Percentiles rank a stretch among this genome's conserved stretches.
phyloP scores from a whole-genome alignment of 2,113 vertebrate species.

The Aviceda subcristata region DNA sequence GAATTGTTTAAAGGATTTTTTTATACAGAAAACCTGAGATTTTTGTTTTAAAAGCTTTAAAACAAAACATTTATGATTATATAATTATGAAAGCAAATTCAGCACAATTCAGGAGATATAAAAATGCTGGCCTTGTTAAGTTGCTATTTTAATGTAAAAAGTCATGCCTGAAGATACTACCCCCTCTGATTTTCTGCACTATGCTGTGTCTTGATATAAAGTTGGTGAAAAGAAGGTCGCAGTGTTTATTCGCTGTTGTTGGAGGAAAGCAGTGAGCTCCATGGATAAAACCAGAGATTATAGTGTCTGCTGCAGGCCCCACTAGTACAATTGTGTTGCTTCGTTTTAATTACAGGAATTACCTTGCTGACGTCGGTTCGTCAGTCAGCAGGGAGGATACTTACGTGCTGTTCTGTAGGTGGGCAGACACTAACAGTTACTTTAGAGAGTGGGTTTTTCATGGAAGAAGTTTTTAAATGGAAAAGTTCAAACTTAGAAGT shows the following conservation, averaged over 20 bases:
- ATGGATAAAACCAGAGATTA: neutral
- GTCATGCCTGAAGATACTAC: neutral
- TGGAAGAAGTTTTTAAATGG: neutral
- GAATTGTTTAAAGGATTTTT: neutral
- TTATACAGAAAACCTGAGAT: neutral
- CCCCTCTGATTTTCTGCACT: neutral
- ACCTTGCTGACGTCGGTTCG: neutral
- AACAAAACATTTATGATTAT: neutral
- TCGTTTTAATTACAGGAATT: slow-evolving; percentile 21
- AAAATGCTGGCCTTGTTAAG: neutral
- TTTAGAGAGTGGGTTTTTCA: neutral
- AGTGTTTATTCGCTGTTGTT: neutral
- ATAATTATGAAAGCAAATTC: neutral
- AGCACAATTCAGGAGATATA: neutral
- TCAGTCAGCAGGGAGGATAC: neutral
- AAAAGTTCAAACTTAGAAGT: neutral
- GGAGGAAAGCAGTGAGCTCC: neutral
- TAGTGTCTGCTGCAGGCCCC: neutral
- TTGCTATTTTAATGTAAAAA: neutral
- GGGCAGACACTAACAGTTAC: neutral
- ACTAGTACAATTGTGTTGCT: neutral
- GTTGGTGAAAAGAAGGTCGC: neutral
- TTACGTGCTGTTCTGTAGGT: neutral
- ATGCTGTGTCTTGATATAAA: neutral
- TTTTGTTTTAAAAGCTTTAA: neutral